A percentile compares a stretch with the other conserved stretches of the same genome.
phyloP scores from a whole-genome alignment of 2,113 vertebrate genomes.

The Dicaeum eximium region DNA sequence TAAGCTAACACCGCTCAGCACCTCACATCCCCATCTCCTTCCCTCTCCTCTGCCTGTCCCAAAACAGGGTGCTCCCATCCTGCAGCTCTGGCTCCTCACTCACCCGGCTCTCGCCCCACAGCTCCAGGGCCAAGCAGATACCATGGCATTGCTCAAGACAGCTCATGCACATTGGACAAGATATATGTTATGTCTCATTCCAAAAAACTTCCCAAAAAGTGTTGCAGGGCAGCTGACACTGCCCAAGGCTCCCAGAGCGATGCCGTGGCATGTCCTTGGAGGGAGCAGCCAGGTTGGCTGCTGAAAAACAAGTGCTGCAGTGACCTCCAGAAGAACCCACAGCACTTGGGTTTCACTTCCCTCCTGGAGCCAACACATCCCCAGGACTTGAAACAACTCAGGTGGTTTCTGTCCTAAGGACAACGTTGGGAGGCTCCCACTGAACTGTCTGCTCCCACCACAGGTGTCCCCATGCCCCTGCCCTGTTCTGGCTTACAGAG shows the following conservation, averaged over 20 bases:
- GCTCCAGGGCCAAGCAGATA: background rate
- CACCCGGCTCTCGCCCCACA: rapidly evolving
- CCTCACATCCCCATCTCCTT: background rate
- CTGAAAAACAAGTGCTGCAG: background rate
- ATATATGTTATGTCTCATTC: background rate
- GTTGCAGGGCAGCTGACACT: background rate
- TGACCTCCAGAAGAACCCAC: background rate
- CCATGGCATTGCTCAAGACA: background rate
- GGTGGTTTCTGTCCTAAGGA: background rate
- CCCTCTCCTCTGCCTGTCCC: background rate
- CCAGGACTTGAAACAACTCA: background rate
- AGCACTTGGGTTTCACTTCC: background rate
- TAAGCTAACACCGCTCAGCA: background rate
- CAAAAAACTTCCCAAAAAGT: background rate
- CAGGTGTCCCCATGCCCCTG: rapidly evolving
- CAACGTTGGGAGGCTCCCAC: background rate
- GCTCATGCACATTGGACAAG: background rate
- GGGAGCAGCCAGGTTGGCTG: background rate
- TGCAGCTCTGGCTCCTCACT: background rate
- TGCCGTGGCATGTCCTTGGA: background rate
- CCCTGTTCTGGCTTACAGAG: background rate
- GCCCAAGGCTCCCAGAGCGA: background rate
- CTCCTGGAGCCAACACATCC: background rate
- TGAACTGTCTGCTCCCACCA: background rate
- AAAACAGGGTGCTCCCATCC: background rate